Conservation (phyloP, 1,140 invertebrate genomes). For the Portunus trituberculatus region DNA sequence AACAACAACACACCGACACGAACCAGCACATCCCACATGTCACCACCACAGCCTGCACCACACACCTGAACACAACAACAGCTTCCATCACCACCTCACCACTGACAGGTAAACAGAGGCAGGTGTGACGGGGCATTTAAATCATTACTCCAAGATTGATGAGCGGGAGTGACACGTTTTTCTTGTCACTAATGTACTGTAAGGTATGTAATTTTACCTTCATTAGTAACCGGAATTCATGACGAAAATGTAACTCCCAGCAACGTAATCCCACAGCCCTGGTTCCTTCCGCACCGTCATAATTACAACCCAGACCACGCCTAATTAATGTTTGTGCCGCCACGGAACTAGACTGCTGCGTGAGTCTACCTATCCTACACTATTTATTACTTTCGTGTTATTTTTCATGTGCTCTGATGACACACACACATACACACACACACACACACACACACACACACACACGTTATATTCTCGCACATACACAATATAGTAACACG, state of each 20-base stretch:
- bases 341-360: not conserved
- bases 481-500: not conserved
- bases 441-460: conserved; percentile 66
- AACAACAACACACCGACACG: no score
- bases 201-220: not conserved
- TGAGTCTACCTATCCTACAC: no score
- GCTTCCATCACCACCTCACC: no score
- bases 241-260: not conserved
- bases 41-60: no score
- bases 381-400: no score
- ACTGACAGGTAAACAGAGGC: not conserved
- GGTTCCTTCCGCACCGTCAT: not conserved
- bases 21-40: no score
- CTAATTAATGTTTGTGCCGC: not conserved
- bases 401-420: not conserved
- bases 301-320: not conserved
- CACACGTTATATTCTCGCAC: no score
- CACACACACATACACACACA: conserved; percentile 48
- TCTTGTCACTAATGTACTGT: not conserved
- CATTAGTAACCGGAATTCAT: not conserved
- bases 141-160: conserved; percentile 14
- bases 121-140: not conserved
- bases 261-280: not conserved
- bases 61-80: no score
- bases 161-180: not conserved